Evolutionary conservation across 53 echinoderm and acorn worm species (phyloP), one percentile per base, ranked within the genome.

Genomic region (Temnopleurus reevesii): DNA sequence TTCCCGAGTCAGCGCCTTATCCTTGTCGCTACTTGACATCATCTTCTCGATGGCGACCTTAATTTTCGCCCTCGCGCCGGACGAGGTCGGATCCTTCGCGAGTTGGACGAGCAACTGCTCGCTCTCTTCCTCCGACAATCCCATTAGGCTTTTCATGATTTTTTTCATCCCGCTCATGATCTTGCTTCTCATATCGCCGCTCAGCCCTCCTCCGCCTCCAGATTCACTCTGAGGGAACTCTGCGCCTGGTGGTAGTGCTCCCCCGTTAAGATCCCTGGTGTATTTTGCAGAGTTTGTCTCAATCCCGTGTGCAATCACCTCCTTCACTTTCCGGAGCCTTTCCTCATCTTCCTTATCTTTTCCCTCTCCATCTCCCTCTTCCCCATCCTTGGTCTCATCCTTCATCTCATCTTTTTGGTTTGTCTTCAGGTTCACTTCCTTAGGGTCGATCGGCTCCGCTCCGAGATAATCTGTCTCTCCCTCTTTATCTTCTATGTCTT

Each of bases 401-500:
- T 13, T 26, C 25, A 33, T 56, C 21, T 76, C 77, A 47, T 12
- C 49, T 21, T 80, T 35, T 76, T 59, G 19, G 18, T 60, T 31
- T 12, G 30, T 27, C 34, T 76, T 89, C 29, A 95, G 90, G 19
- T 59, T 81, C 9, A 95, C 95, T 76, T 95, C 95, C 5, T 83
- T 63, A 1, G 95, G 93, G 33, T 93, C 87, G 29, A 95, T 93
- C 10, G 95, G 95, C 77, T 93, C 95, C 0, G 93, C 95, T 29
- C 92, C 91, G 13, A 90, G 92, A 31, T 92, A 90, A 46, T 91
- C 83, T 4, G 46, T 18, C 23, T 21, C 89, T 1, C 58, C 86
- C 45, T 77, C 79, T 12, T 38, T 53, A 31, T 87, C 71, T n/a
- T n/a, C n/a, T 0, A 49, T 33, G 46, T 87, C 88, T 19, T 66